phyloP scores from a whole-genome alignment of 2,888 invertebrate genomes.

The Megastigmus dorsalis region DNA sequence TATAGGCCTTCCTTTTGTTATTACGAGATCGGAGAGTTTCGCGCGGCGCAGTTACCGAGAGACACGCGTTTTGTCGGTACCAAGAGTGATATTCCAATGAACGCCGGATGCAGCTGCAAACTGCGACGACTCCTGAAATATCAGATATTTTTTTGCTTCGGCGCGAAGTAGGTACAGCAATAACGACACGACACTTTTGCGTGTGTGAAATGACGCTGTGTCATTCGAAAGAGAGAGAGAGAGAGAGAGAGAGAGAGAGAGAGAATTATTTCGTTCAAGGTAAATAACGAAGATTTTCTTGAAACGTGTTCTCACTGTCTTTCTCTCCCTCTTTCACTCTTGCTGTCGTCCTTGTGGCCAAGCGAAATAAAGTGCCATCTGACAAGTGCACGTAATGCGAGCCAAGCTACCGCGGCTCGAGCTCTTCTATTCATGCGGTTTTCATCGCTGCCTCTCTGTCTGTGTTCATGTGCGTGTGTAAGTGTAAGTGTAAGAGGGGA shows the following conservation, averaged over 20 bases:
- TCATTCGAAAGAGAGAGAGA: no score
- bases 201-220: no score
- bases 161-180: no score
- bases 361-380: slow-evolving; percentile 21
- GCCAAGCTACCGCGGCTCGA: not conserved
- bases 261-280: no score
- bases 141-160: no score
- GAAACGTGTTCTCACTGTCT: no score
- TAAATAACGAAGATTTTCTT: no score
- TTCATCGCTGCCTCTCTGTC: not conserved
- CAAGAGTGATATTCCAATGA: slow-evolving; percentile 4
- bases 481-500: not conserved
- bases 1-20: slow-evolving; percentile 31
- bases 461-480: no score
- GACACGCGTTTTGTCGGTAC: not conserved
- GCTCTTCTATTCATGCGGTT: slow-evolving; percentile 15
- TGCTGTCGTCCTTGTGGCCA: no score
- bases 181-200: no score
- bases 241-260: no score
- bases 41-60: not conserved
- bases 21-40: slow-evolving; percentile 13
- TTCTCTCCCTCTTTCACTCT: not conserved
- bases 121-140: no score
- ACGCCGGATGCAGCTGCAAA: slow-evolving; percentile 19
- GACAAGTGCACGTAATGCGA: slow-evolving; percentile 21